Conservation (phyloP, 2,797 vertebrate species). For the Acanthis flammea region DNA sequence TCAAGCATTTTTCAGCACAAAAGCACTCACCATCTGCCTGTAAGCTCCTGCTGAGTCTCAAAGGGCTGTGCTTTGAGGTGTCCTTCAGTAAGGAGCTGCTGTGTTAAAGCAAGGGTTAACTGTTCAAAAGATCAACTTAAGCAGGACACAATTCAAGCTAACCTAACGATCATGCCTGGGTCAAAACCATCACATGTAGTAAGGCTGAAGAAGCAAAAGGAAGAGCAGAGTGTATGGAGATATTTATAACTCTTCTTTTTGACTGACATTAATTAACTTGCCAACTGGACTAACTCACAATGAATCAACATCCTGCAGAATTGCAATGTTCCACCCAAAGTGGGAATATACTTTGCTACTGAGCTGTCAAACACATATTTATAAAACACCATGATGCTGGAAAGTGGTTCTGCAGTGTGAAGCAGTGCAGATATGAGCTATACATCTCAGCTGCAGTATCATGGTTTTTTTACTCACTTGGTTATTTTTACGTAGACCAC, state of each 20-base stretch:
- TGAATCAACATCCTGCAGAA: neutral
- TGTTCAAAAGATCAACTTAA: neutral
- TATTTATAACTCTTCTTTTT: constrained; percentile 4
- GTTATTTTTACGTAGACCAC: neutral
- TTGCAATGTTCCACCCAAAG: neutral
- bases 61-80: neutral
- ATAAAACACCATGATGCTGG: neutral
- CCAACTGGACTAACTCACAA: constrained; percentile 18
- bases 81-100: neutral
- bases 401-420: neutral
- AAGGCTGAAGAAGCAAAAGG: neutral
- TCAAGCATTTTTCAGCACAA: neutral
- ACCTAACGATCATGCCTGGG: neutral
- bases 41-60: neutral
- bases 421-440: neutral
- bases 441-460: neutral
- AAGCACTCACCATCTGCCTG: neutral
- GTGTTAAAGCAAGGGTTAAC: neutral
- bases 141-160: neutral
- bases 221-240: neutral
- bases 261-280: constrained; percentile 26
- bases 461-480: neutral
- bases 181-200: neutral
- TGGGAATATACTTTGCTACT: neutral
- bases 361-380: constrained; percentile 9